Conservation (phyloP, 1,140 invertebrate species). For the Drosophila pachea region DNA sequence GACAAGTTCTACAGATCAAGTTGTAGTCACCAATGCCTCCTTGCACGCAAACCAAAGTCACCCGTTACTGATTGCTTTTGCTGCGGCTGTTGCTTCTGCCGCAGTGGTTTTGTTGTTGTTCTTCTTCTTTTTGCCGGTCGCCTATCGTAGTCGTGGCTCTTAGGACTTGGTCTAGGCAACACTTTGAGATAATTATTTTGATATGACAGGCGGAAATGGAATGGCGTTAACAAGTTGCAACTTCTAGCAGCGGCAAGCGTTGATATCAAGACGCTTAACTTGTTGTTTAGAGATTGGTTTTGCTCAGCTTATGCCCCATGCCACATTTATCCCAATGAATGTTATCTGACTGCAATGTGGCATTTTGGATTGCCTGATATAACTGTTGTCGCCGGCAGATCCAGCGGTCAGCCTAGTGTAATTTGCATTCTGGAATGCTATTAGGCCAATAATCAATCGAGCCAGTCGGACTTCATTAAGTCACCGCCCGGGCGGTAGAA, state of each 20-base stretch:
- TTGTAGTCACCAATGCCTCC: conserved; percentile 44
- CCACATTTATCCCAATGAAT: conserved; percentile 45
- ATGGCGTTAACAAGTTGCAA: conserved; percentile 69
- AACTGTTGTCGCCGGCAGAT: conserved; percentile 37
- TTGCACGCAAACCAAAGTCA: conserved; percentile 46
- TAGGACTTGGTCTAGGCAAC: conserved; percentile 54
- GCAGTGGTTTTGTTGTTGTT: conserved; percentile 26
- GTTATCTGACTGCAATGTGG: conserved; percentile 54
- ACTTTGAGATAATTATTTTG: conserved; percentile 75
- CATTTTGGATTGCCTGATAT: conserved; percentile 57
- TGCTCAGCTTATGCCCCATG: conserved; percentile 27
- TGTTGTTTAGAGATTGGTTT: conserved; percentile 17
- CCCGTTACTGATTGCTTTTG: conserved; percentile 36
- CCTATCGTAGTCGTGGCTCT: conserved; percentile 36
- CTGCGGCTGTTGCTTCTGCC: conserved; percentile 1
- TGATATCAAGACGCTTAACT: conserved; percentile 41
- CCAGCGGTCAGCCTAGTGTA: not conserved
- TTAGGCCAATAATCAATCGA: conserved; percentile 47
- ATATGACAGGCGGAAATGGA: conserved; percentile 74
- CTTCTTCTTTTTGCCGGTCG: conserved; percentile 20
- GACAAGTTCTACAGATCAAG: conserved; percentile 67
- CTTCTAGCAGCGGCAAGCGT: conserved; percentile 40
- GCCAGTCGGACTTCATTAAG: not conserved
- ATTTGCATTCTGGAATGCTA: conserved; percentile 38
- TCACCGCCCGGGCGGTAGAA: conserved; percentile 24